Evolutionary conservation across 2,113 vertebrate species (phyloP).

Genomic region (Otus sunia): DNA sequence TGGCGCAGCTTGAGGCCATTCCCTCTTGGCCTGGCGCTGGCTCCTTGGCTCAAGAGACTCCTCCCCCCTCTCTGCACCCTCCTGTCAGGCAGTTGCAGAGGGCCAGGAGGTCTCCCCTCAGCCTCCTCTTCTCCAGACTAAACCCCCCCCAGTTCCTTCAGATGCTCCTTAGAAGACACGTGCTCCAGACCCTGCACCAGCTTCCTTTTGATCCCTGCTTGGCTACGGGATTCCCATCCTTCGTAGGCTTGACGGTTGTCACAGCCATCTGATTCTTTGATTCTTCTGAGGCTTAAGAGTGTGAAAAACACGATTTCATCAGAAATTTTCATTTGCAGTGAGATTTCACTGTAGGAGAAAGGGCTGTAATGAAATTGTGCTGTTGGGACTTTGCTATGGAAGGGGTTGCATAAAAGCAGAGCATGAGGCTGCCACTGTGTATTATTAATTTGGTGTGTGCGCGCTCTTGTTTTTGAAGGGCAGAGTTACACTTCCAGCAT

Average conservation of each 20-base stretch:
- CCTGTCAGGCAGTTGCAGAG: too few species aligned
- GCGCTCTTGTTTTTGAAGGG: not conserved
- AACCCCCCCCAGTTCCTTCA: too few species aligned
- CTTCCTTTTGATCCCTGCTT: not conserved
- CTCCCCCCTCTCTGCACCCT: too few species aligned
- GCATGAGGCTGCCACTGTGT: accelerated
- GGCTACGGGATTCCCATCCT: not conserved
- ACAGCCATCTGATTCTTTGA: accelerated
- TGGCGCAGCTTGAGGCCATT: too few species aligned
- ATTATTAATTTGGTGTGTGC: not conserved
- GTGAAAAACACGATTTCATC: not conserved
- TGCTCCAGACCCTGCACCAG: too few species aligned
- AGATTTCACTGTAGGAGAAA: not conserved
- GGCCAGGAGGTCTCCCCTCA: too few species aligned
- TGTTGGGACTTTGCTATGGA: not conserved
- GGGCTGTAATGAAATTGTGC: not conserved
- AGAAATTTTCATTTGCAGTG: accelerated
- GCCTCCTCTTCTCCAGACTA: too few species aligned
- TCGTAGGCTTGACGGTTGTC: not conserved
- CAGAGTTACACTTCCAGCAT: not conserved
- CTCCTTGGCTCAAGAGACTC: too few species aligned
- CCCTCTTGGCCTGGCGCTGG: too few species aligned
- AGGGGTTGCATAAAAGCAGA: not conserved
- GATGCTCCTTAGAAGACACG: too few species aligned
- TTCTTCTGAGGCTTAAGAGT: not conserved